Percentiles rank a stretch among this genome's conserved stretches.
phyloP scores from a whole-genome alignment of 2,797 vertebrate genomes.

The Enteromius mattozi region DNA sequence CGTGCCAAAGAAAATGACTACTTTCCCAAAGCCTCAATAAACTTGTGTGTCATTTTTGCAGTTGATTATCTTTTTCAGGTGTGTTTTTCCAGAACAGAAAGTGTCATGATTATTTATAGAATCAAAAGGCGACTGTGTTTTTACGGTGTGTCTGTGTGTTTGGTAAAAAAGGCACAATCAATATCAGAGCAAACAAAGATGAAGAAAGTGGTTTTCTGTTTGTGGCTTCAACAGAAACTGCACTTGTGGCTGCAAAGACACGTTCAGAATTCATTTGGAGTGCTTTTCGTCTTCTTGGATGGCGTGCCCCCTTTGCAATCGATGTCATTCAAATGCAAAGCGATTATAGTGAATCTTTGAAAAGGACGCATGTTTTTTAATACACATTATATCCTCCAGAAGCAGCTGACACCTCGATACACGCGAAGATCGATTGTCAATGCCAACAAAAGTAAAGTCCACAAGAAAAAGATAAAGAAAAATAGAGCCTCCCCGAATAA shows the following conservation, averaged over 20 bases:
- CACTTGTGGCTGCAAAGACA: slow-evolving; percentile 38
- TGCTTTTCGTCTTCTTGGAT: not conserved
- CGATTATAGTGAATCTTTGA: slow-evolving; percentile 2
- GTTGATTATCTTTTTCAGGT: not conserved
- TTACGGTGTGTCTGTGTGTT: slow-evolving; percentile 73
- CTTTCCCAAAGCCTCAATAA: slow-evolving; percentile 60
- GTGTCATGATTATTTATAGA: not conserved
- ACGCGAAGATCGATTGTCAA: slow-evolving; percentile 77
- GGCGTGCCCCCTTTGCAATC: slow-evolving; percentile 2
- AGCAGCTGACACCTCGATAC: slow-evolving; percentile 33
- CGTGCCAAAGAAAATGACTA: slow-evolving; percentile 71
- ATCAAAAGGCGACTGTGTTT: slow-evolving; percentile 75
- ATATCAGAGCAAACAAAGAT: slow-evolving; percentile 64
- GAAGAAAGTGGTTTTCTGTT: slow-evolving; percentile 36
- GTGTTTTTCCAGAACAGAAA: not conserved
- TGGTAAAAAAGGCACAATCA: slow-evolving; percentile 78
- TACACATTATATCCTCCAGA: not conserved
- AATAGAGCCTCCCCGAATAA: slow-evolving; percentile 36
- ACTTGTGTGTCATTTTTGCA: slow-evolving; percentile 39
- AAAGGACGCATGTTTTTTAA: not conserved
- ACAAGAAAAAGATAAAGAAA: slow-evolving; percentile 17
- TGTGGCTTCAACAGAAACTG: slow-evolving; percentile 55
- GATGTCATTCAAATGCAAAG: slow-evolving; percentile 22
- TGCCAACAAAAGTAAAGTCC: slow-evolving; percentile 65
- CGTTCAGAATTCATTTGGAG: slow-evolving; percentile 28